Percentiles rank a stretch among this genome's conserved stretches.
Evolutionary conservation across 2,888 invertebrate genomes (phyloP).

Genomic region (Pantelozetes paolii): DNA sequence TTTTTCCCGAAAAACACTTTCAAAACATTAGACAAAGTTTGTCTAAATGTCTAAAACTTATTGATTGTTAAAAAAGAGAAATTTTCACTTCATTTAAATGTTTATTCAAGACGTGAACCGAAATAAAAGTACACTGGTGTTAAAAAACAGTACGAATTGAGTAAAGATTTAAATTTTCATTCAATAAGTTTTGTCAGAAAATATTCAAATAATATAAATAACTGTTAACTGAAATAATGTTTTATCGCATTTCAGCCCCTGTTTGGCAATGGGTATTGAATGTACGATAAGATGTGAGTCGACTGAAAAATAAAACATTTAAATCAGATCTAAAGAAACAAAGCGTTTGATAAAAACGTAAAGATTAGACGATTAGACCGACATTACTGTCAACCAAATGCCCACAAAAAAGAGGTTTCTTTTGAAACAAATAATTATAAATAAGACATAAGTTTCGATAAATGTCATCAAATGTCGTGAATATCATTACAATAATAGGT

Average conservation of each 20-base stretch:
- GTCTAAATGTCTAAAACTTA: too few relatives aligned
- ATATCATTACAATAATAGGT: constrained; percentile 27
- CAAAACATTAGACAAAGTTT: too few relatives aligned
- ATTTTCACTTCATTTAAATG: too few relatives aligned
- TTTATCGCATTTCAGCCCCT: neutral
- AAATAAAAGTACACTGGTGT: too few relatives aligned
- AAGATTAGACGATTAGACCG: neutral
- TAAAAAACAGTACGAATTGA: too few relatives aligned
- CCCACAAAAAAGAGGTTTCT: neutral
- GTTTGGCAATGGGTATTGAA: constrained; percentile 16
- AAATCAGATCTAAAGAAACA: neutral
- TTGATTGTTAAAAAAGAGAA: too few relatives aligned
- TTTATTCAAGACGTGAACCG: too few relatives aligned
- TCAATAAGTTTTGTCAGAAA: neutral
- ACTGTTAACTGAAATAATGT: constrained; percentile 1
- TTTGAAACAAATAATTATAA: constrained; percentile 10
- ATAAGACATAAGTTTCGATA: constrained; percentile 32
- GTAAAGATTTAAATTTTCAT: too few relatives aligned
- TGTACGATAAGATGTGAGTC: constrained; percentile 2
- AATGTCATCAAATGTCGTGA: constrained; percentile 13
- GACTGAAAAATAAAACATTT: neutral
- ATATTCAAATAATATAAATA: neutral
- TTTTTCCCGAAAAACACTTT: too few relatives aligned
- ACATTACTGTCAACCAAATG: neutral
- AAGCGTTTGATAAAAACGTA: constrained; percentile 7